Conservation (phyloP, 2,888 invertebrate species). For the Lochmaea capreae region DNA sequence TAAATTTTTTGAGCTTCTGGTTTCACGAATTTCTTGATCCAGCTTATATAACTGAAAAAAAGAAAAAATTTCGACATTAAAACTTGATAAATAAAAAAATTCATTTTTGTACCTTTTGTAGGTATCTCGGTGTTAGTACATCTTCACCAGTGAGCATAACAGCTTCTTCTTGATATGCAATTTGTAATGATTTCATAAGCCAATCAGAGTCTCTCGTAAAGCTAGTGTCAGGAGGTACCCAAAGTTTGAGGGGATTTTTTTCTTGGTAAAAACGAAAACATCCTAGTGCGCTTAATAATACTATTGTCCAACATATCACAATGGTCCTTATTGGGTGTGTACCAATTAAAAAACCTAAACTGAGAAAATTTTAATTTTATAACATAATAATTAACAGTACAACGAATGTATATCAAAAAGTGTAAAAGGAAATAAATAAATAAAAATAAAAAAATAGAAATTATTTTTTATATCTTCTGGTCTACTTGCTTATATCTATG, state of each 20-base stretch:
- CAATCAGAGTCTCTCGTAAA: conserved; percentile 79
- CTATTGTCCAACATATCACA: conserved; percentile 68
- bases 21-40: conserved; percentile 51
- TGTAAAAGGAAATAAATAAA: no score
- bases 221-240: conserved; percentile 80
- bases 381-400: no score
- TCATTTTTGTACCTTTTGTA: conserved; percentile 64
- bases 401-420: no score
- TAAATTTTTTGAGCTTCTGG: conserved; percentile 53
- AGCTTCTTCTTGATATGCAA: conserved; percentile 72
- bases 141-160: conserved; percentile 75
- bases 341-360: conserved; percentile 73
- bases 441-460: no score
- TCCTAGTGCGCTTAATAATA: conserved; percentile 72
- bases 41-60: conserved; percentile 48
- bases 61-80: background rate
- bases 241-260: conserved; percentile 79
- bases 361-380: conserved; percentile 51
- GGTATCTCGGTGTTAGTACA: conserved; percentile 73
- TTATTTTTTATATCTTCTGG: no score
- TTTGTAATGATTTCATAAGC: conserved; percentile 76
- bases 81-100: no score
- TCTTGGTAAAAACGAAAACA: conserved; percentile 76
- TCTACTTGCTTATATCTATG: no score
- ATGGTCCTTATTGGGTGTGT: conserved; percentile 73